A percentile compares a stretch with the other conserved stretches of the same genome.
These are phyloP conservation scores for Drosophila takahashii DNA, from an alignment of 1,140 invertebrate genomes.

Conservation along the genomic window DNA sequence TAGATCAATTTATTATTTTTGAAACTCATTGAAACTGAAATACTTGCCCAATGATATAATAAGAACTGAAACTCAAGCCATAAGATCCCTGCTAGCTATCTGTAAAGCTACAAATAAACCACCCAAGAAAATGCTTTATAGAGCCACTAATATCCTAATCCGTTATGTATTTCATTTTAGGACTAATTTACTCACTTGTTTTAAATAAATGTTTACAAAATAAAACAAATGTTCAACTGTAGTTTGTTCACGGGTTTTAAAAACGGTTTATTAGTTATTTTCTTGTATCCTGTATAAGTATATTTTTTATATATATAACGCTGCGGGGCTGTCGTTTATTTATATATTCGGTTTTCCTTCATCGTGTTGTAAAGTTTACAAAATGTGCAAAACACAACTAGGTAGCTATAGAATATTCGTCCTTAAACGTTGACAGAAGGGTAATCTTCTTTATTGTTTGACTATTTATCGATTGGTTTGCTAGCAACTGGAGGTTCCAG, in stretches of 20 bases:
- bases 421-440: slow-evolving; percentile 37
- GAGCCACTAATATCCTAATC: not conserved
- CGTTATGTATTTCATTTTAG: slow-evolving; percentile 1
- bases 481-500: slow-evolving; percentile 17
- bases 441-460: slow-evolving; percentile 59
- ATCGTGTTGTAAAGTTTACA: slow-evolving; percentile 79
- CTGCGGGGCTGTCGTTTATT: slow-evolving; percentile 47
- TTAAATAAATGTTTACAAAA: slow-evolving; percentile 45
- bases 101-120: not conserved
- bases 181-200: slow-evolving; percentile 27
- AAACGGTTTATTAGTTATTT: slow-evolving; percentile 79
- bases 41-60: slow-evolving; percentile 1
- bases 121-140: not conserved
- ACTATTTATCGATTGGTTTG: slow-evolving; percentile 48
- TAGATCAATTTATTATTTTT: not conserved
- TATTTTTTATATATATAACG: slow-evolving; percentile 53
- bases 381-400: slow-evolving; percentile 83
- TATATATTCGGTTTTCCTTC: slow-evolving; percentile 37
- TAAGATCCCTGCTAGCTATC: not conserved
- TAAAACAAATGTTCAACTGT: slow-evolving; percentile 2
- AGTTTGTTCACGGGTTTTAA: slow-evolving; percentile 57
- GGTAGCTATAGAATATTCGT: slow-evolving; percentile 55
- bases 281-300: slow-evolving; percentile 58
- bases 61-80: not conserved
- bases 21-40: not conserved